These are phyloP conservation scores for Saccostrea glomerata DNA, from an alignment of 1,140 invertebrate species.

Conservation along the genomic window DNA sequence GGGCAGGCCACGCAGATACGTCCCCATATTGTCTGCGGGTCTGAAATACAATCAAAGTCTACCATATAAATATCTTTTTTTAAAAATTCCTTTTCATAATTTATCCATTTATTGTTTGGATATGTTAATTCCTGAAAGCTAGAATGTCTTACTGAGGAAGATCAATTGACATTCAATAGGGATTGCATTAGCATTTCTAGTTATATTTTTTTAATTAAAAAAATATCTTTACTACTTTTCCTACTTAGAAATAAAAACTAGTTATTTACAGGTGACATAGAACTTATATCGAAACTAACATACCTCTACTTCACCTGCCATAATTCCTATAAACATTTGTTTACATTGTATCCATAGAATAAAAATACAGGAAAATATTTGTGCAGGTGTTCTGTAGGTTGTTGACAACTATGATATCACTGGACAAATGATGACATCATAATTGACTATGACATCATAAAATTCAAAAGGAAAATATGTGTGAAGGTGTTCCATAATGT, in stretches of 20 bases:
- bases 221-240: too few species aligned
- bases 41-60: not conserved
- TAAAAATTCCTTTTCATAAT: too few species aligned
- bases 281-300: not conserved
- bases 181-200: too few species aligned
- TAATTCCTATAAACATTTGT: not conserved
- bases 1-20: conserved; percentile 49
- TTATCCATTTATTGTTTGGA: too few species aligned
- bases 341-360: conserved; percentile 24
- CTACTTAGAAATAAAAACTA: too few species aligned
- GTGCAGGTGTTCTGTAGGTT: not conserved
- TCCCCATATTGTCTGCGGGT: conserved; percentile 47
- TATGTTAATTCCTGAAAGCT: too few species aligned
- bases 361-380: not conserved
- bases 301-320: not conserved
- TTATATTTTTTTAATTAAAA: too few species aligned
- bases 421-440: not conserved
- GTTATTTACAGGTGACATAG: not conserved
- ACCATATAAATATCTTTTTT: too few species aligned
- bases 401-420: not conserved
- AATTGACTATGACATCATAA: not conserved
- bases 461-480: not conserved
- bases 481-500: not conserved
- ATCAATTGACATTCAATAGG: too few species aligned
- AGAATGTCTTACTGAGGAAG: too few species aligned